Base-by-base conservation (phyloP, 1,140 invertebrate genomes). In the Hesperophylax magnus region DNA sequence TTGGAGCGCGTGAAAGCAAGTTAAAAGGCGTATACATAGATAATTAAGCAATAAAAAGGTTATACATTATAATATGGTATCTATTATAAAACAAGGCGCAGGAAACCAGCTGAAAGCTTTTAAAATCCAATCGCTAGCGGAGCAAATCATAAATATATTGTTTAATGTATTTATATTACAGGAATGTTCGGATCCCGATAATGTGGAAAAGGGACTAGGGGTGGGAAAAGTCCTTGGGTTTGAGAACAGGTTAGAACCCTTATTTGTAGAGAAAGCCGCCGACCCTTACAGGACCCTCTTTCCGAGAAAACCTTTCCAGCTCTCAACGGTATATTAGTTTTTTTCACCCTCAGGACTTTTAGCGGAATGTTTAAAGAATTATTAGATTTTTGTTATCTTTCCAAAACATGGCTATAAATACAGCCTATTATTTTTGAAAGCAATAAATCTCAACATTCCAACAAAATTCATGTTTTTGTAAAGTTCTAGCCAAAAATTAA, bases 261-360 rank as follows among this genome's bases (percentile, higher is more conserved):
- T 22, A 71, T 20, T 27, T 11, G 63, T 31, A 61, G 67, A 31
- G 58, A 69, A 80, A 60, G 69, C 75, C 78, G 67, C 53, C 78
- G 52, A 79, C 63, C 65, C 77, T 79, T 71, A 56, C 9, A 15
- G 31, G 18, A 72, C 78, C 78, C 58, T 39, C n/a, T 54, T 80
- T 80, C 78, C 31, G 34, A 80, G 78, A 80, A 80, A 80, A 80
- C 67, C 67, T 71, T 61, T 54, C 69, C 27, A 52, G 17, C n/a
- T 65, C 34, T n/a, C 39, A 77, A 77, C 58, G 75, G 60, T 61
- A 72, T 47, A 58, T 54, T 67, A 47, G n/a, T 1, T 74, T 72
- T 65, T 80, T 75, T 80, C 54, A 69, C 54, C 56, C 22, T 47
- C 2, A n/a, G 27, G 56, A 17, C 58, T 39, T 31, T 61, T 52